Percentiles rank a stretch among this genome's conserved stretches.
Evolutionary conservation across 2,113 vertebrate species (phyloP).

Genomic region (Corvus cornix): DNA sequence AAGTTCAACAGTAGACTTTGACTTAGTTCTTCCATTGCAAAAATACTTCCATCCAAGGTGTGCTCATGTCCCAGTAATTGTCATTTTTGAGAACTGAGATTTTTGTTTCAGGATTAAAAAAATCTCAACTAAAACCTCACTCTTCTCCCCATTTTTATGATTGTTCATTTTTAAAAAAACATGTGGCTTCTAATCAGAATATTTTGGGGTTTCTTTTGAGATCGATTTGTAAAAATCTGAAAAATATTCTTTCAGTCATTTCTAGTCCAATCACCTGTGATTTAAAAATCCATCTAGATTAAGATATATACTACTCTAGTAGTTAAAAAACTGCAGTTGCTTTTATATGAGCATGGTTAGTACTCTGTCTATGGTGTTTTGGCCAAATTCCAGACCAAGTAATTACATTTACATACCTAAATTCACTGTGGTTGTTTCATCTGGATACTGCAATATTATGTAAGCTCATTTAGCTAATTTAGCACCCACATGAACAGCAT

Average conservation of each 20-base stretch:
- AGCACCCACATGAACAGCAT: slow-evolving; percentile 31
- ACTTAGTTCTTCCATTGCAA: neutral
- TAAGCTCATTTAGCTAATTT: slow-evolving; percentile 55
- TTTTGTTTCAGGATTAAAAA: neutral
- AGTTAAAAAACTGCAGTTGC: neutral
- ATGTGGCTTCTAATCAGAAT: neutral
- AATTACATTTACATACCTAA: slow-evolving; percentile 58
- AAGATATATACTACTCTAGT: neutral
- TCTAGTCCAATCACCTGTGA: neutral
- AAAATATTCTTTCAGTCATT: neutral
- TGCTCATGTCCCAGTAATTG: neutral
- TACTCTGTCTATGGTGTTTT: neutral
- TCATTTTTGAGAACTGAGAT: neutral
- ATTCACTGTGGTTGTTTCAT: slow-evolving; percentile 46
- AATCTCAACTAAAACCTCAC: neutral
- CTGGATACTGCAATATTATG: slow-evolving; percentile 33
- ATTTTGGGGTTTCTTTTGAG: neutral
- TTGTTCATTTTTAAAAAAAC: neutral
- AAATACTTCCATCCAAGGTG: neutral
- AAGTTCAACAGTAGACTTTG: neutral
- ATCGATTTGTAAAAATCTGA: neutral
- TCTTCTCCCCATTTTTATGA: neutral
- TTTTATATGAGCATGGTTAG: neutral
- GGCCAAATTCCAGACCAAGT: slow-evolving; percentile 44
- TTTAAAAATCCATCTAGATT: neutral